Evolutionary conservation across 2,797 vertebrate genomes (phyloP).

Genomic region (Megaceryle alcyon): DNA sequence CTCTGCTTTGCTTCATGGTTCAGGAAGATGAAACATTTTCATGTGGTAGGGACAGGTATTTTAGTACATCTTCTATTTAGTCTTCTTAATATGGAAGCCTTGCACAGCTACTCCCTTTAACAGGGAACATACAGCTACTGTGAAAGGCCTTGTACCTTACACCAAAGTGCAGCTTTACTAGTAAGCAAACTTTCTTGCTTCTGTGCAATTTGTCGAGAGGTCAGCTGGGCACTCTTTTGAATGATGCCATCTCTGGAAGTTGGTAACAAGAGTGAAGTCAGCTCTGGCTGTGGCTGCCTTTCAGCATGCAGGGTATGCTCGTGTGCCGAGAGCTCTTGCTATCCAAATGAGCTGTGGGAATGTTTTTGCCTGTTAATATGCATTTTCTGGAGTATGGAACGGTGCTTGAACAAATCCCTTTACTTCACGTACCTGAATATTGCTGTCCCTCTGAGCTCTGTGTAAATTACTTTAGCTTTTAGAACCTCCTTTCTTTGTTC

Average conservation of each 20-base stretch:
- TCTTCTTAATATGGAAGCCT: background rate
- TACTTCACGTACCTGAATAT: background rate
- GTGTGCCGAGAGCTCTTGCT: background rate
- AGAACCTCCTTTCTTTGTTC: background rate
- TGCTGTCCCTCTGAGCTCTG: background rate
- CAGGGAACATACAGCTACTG: background rate
- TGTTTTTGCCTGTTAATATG: fast-evolving
- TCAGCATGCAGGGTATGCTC: background rate
- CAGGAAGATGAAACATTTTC: background rate
- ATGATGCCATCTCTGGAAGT: background rate
- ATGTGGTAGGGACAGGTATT: background rate
- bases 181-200: background rate
- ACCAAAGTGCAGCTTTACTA: background rate
- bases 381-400: background rate
- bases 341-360: background rate
- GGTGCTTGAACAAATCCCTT: background rate
- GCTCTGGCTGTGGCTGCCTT: background rate
- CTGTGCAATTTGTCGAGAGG: background rate
- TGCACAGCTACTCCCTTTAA: background rate
- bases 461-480: background rate
- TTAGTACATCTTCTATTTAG: background rate
- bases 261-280: background rate
- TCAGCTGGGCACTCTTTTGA: background rate
- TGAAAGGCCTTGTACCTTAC: background rate
- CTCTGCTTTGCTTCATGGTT: background rate